Evolutionary conservation across 1,140 invertebrate genomes (phyloP).

Genomic region (Condylostylus longicornis): DNA sequence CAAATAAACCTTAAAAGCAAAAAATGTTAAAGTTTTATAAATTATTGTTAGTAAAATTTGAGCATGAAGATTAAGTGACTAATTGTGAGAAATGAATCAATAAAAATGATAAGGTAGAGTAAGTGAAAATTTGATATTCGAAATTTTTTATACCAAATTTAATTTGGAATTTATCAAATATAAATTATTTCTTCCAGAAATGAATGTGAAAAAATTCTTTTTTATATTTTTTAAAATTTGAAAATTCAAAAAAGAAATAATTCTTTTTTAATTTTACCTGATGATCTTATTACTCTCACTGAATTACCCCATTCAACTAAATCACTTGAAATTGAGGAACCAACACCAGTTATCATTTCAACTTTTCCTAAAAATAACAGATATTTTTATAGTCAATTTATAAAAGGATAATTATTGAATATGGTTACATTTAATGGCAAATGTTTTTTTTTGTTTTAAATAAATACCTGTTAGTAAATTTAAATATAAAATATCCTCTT

Average conservation of each 20-base stretch:
- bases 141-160: too few relatives aligned
- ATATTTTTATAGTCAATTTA: not conserved
- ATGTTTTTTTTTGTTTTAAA: not conserved
- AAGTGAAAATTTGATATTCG: too few relatives aligned
- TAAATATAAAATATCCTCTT: slow-evolving; percentile 60
- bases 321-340: slow-evolving; percentile 34
- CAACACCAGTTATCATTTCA: slow-evolving; percentile 62
- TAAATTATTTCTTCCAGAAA: too few relatives aligned
- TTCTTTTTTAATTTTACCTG: slow-evolving; percentile 25
- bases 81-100: too few relatives aligned
- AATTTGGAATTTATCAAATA: too few relatives aligned
- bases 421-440: too few relatives aligned
- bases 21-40: too few relatives aligned
- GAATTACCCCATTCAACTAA: slow-evolving; percentile 50
- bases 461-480: slow-evolving; percentile 51
- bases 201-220: too few relatives aligned
- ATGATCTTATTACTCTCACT: slow-evolving; percentile 51
- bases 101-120: too few relatives aligned
- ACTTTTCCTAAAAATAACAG: slow-evolving; percentile 57
- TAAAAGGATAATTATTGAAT: too few relatives aligned
- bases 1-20: slow-evolving; percentile 48
- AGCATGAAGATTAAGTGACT: too few relatives aligned
- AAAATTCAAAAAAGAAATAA: not conserved
- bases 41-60: too few relatives aligned
- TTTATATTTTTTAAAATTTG: not conserved